Percentiles rank a stretch among this genome's conserved stretches.
Conservation (phyloP, 2,888 invertebrate species). For the Trilocha varians region DNA sequence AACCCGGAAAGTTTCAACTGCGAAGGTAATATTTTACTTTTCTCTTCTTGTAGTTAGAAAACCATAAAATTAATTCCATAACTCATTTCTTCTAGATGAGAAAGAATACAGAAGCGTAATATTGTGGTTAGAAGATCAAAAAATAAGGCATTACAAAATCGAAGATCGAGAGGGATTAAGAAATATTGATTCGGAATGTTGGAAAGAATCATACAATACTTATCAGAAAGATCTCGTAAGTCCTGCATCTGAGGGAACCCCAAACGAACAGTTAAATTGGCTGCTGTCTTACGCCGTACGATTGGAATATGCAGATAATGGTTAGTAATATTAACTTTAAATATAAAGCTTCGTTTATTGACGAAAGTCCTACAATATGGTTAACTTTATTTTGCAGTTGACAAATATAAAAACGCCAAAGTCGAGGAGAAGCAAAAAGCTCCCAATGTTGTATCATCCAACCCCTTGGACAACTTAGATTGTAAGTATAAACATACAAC, state of each 20-base stretch:
- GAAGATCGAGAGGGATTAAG: slow-evolving; percentile 85
- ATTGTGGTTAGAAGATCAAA: slow-evolving; percentile 94
- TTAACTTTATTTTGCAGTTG: slow-evolving; percentile 51
- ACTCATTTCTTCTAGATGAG: slow-evolving; percentile 74
- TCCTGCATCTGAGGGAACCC: slow-evolving; percentile 74
- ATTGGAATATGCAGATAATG: slow-evolving; percentile 86
- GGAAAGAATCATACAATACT: slow-evolving; percentile 80
- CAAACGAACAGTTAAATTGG: slow-evolving; percentile 87
- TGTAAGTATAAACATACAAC: slow-evolving; percentile 77
- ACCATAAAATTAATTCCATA: not conserved
- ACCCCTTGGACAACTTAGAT: slow-evolving; percentile 88
- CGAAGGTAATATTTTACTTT: slow-evolving; percentile 69
- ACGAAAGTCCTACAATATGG: not conserved
- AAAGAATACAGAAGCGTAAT: slow-evolving; percentile 85
- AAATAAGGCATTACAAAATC: slow-evolving; percentile 89
- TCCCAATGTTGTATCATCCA: slow-evolving; percentile 84
- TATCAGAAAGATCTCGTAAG: slow-evolving; percentile 85
- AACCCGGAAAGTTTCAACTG: slow-evolving; percentile 80
- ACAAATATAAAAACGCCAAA: slow-evolving; percentile 79
- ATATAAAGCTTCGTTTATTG: too few relatives aligned
- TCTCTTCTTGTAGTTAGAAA: not conserved
- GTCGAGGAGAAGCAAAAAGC: slow-evolving; percentile 75
- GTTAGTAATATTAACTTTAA: slow-evolving; percentile 42
- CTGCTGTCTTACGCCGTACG: slow-evolving; percentile 86
- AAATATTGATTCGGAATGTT: slow-evolving; percentile 76